Evolutionary conservation across 2,113 vertebrate genomes (phyloP).

Genomic region (Dicrurus megarhynchus): DNA sequence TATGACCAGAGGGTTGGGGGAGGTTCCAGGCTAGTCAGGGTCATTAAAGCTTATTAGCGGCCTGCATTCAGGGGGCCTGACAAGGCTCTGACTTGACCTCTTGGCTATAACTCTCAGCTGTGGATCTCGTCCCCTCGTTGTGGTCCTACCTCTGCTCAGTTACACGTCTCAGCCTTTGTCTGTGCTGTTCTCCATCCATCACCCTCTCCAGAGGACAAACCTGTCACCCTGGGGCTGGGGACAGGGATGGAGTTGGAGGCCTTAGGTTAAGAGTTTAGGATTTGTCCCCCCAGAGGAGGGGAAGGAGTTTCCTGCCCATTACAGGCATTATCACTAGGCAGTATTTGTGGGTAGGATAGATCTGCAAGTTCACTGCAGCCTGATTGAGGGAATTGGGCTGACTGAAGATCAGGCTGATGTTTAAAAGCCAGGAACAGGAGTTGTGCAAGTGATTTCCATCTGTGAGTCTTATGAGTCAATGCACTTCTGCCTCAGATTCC

Average conservation of each 20-base stretch:
- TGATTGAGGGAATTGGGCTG: background rate
- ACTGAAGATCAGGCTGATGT: background rate
- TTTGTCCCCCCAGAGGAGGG: background rate
- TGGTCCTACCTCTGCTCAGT: background rate
- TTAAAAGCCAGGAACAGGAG: background rate
- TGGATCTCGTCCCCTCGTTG: background rate
- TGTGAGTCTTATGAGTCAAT: background rate
- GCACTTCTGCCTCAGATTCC: background rate
- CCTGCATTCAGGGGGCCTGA: background rate
- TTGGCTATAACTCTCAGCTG: background rate
- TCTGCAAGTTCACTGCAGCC: background rate
- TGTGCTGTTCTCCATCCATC: background rate
- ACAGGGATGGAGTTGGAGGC: background rate
- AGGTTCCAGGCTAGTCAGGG: background rate
- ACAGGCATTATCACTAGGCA: background rate
- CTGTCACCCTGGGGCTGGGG: background rate
- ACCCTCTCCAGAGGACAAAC: background rate
- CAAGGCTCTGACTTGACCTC: background rate
- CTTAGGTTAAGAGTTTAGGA: background rate
- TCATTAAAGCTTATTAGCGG: background rate
- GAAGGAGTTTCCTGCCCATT: background rate
- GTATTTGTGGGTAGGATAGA: background rate
- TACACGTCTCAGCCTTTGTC: background rate
- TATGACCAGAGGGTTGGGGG: background rate
- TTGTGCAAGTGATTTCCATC: background rate